A percentile compares a stretch with the other conserved stretches of the same genome.
Conservation (phyloP, 30 jellyfish, hydroid and myxozoan species). For the Hydra vulgaris region DNA sequence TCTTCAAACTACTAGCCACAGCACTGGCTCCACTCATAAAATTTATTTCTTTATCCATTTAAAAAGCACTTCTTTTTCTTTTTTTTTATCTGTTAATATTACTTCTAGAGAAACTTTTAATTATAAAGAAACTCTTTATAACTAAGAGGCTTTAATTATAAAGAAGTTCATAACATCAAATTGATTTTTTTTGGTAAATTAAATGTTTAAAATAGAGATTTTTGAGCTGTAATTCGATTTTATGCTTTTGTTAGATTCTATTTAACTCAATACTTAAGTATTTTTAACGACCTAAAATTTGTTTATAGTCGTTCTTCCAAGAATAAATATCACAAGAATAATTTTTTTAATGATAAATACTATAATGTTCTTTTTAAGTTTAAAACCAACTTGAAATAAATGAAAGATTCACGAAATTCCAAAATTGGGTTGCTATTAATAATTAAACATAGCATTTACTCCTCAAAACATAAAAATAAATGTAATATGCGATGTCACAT, state of each 20-base stretch:
- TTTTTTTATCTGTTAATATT: neutral
- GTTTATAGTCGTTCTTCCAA: neutral
- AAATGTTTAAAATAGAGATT: neutral
- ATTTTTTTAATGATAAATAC: neutral
- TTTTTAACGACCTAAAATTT: neutral
- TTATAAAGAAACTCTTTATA: neutral
- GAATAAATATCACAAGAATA: neutral
- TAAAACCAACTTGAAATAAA: neutral
- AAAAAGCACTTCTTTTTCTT: neutral
- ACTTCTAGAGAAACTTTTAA: neutral
- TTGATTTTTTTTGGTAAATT: neutral
- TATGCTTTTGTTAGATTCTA: neutral
- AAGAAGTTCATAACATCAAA: neutral
- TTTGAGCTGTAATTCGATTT: neutral
- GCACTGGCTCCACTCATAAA: too few species aligned
- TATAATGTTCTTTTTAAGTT: neutral
- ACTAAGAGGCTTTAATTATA: neutral
- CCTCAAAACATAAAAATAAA: neutral
- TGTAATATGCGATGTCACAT: neutral
- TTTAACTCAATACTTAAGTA: neutral
- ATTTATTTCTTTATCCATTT: neutral
- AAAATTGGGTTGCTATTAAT: neutral
- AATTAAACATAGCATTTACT: neutral
- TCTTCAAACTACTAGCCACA: too few species aligned
- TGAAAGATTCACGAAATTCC: neutral